Percentiles rank a stretch among this genome's conserved stretches.
phyloP scores from a whole-genome alignment of 2,888 invertebrate species.

The Sarcophaga caerulescens region DNA sequence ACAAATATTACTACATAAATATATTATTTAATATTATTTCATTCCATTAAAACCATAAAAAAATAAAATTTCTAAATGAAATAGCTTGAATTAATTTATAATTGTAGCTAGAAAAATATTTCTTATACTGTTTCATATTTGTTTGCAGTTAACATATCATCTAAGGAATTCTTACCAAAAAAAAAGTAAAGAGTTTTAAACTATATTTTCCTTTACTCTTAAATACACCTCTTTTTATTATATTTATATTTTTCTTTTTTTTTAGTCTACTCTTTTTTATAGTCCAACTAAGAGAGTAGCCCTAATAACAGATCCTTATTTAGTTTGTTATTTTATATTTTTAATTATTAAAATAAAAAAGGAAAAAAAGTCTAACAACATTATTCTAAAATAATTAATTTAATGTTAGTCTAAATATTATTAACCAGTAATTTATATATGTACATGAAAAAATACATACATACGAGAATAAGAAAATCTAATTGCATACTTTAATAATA shows the following conservation, averaged over 20 bases:
- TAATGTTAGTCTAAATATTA: constrained; percentile 1
- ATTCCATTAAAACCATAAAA: constrained; percentile 28
- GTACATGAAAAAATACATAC: neutral
- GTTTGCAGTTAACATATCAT: constrained; percentile 47
- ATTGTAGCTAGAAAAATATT: constrained; percentile 38
- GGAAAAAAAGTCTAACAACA: neutral
- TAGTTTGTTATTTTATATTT: neutral
- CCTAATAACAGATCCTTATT: neutral
- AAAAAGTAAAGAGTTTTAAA: neutral
- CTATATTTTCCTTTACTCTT: neutral
- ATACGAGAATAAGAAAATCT: neutral
- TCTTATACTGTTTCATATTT: constrained; percentile 13
- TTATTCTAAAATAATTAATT: constrained; percentile 15
- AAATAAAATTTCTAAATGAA: neutral
- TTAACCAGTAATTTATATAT: constrained; percentile 7
- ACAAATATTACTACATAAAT: no score
- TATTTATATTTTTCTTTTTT: neutral
- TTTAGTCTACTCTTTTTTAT: constrained; percentile 32
- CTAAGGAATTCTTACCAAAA: constrained; percentile 9
- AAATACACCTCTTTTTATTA: neutral
- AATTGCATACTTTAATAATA: neutral
- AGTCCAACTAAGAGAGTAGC: constrained; percentile 36
- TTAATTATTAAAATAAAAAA: neutral
- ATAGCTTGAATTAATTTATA: constrained; percentile 12
- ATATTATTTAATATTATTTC: neutral